phyloP scores from a whole-genome alignment of 2,888 invertebrate genomes.

The Diplazon laetatorius region DNA sequence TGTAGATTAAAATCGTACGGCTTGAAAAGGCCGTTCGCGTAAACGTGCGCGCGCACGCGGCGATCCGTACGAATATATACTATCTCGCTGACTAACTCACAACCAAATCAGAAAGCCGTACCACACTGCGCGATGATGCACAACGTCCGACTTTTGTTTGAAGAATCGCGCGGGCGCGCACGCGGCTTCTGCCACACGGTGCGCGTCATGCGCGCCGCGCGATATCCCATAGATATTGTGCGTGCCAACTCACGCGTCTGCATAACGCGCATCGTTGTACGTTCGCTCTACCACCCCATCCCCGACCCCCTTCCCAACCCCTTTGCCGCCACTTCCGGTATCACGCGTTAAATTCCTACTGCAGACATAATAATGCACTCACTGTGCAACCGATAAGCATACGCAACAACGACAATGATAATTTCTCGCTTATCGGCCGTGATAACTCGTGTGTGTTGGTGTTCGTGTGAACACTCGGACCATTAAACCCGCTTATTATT shows the following conservation, averaged over 20 bases:
- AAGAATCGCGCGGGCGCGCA: conserved; percentile 19
- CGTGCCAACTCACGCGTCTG: conserved; percentile 24
- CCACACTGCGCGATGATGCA: not conserved
- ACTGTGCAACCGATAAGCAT: conserved; percentile 19
- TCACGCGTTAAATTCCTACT: not conserved
- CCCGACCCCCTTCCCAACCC: no score
- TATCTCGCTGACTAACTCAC: no score
- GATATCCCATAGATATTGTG: conserved; percentile 37
- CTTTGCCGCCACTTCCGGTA: not conserved
- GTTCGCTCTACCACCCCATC: no score
- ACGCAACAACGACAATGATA: not conserved
- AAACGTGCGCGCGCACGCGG: conserved; percentile 15
- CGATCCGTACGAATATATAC: no score
- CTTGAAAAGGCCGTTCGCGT: conserved; percentile 13
- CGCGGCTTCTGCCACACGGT: not conserved
- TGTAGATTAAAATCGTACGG: conserved; percentile 73
- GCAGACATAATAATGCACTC: conserved; percentile 26
- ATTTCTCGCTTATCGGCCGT: conserved; percentile 15
- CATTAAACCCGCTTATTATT: no score
- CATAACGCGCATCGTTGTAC: not conserved
- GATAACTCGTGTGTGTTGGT: not conserved
- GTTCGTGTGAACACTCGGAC: no score
- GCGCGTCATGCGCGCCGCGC: conserved; percentile 17
- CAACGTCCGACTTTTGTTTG: conserved; percentile 24
- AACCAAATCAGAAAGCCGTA: conserved; percentile 12